Percentiles rank a stretch among this genome's conserved stretches.
Conservation (phyloP, 2,113 vertebrate genomes). For the Cettia cetti region DNA sequence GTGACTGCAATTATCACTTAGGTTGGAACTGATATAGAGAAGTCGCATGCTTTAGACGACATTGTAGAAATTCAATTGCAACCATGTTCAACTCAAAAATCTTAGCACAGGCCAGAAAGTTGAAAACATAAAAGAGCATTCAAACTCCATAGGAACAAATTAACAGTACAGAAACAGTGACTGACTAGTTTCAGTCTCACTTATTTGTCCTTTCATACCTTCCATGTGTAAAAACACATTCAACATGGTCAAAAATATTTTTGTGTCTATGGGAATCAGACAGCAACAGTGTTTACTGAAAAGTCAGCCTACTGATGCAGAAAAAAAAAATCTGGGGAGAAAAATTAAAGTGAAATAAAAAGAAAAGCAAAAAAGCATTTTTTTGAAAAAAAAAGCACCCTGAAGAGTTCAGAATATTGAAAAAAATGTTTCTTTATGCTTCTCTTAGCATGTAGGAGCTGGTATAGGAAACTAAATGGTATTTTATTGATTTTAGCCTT, state of each 20-base stretch:
- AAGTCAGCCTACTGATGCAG: not conserved
- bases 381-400: not conserved
- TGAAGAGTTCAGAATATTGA: not conserved
- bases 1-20: not conserved
- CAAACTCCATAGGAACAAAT: not conserved
- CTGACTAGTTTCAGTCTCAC: not conserved
- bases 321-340: not conserved
- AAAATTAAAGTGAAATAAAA: not conserved
- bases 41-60: not conserved
- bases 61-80: not conserved
- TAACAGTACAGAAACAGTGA: not conserved
- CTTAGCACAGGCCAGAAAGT: not conserved
- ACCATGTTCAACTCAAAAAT: not conserved
- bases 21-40: not conserved
- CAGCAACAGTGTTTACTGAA: not conserved
- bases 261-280: not conserved
- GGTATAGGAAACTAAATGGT: not conserved
- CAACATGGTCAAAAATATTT: not conserved
- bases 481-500: conserved; percentile 12
- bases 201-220: not conserved
- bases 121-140: not conserved
- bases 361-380: not conserved
- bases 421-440: not conserved
- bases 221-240: not conserved
- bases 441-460: not conserved